These are phyloP conservation scores for Drosophila fungiperda DNA, from an alignment of 2,888 invertebrate genomes.

Conservation along the genomic window DNA sequence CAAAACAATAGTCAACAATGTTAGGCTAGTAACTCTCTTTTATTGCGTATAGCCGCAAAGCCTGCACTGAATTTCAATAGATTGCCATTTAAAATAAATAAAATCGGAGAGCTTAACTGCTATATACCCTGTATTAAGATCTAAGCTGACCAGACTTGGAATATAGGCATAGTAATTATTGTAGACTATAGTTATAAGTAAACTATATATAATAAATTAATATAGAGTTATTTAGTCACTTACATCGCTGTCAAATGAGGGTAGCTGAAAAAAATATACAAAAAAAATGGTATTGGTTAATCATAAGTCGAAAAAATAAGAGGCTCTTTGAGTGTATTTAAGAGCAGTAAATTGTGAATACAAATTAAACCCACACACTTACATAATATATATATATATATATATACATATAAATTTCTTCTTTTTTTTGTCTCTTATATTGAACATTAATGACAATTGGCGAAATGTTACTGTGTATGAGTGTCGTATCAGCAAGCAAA, in stretches of 20 bases:
- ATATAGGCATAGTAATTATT: background rate
- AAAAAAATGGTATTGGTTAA: constrained; percentile 12
- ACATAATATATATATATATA: constrained; percentile 1
- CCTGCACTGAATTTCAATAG: background rate
- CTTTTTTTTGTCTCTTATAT: too few species aligned
- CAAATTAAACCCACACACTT: background rate
- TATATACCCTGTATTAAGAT: background rate
- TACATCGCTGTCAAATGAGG: constrained; percentile 81
- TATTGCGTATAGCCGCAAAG: background rate
- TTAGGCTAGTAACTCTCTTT: background rate
- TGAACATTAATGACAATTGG: background rate
- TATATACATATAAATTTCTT: background rate
- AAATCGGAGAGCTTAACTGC: background rate
- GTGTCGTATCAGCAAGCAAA: background rate
- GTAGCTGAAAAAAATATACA: constrained; percentile 65
- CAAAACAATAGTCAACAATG: background rate
- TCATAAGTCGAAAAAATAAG: background rate
- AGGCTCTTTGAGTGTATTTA: background rate
- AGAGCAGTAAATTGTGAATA: background rate
- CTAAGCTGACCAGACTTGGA: background rate
- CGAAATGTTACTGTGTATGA: background rate
- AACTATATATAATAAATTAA: background rate
- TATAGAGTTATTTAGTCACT: constrained; percentile 34
- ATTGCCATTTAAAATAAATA: background rate
- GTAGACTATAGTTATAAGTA: background rate